These are phyloP conservation scores for Halictus rubicundus DNA, from an alignment of 1,140 invertebrate genomes.

Conservation along the genomic window DNA sequence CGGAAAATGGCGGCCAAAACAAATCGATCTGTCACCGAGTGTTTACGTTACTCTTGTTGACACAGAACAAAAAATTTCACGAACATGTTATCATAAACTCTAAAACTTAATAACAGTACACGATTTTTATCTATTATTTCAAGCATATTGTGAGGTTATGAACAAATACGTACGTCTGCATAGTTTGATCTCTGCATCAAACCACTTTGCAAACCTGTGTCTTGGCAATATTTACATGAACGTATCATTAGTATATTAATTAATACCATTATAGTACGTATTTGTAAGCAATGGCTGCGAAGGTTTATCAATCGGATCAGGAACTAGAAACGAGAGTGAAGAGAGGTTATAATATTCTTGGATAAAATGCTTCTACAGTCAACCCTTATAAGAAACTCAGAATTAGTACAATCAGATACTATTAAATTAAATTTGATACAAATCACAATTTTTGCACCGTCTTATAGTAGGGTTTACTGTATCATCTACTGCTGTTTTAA, in stretches of 20 bases:
- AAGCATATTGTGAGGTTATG: not conserved
- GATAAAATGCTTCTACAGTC: not conserved
- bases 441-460: no score
- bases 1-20: conserved; percentile 53
- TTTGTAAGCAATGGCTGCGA: conserved; percentile 65
- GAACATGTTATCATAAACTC: not conserved
- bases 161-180: not conserved
- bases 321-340: conserved; percentile 87
- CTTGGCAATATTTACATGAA: not conserved
- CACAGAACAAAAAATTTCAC: no score
- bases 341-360: conserved; percentile 82
- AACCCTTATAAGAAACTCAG: no score
- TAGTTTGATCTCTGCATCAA: not conserved
- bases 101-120: not conserved
- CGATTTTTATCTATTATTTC: not conserved
- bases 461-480: no score
- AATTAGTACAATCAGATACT: no score
- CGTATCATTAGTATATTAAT: not conserved
- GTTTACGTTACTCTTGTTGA: not conserved
- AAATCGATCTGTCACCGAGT: conserved; percentile 4
- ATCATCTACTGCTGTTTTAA: not conserved
- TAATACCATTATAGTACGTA: not conserved
- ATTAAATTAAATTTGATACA: no score
- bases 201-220: not conserved
- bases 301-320: conserved; percentile 81